Evolutionary conservation across 23 tunicate species (phyloP).

Genomic region (Trididemnum nubilum): DNA sequence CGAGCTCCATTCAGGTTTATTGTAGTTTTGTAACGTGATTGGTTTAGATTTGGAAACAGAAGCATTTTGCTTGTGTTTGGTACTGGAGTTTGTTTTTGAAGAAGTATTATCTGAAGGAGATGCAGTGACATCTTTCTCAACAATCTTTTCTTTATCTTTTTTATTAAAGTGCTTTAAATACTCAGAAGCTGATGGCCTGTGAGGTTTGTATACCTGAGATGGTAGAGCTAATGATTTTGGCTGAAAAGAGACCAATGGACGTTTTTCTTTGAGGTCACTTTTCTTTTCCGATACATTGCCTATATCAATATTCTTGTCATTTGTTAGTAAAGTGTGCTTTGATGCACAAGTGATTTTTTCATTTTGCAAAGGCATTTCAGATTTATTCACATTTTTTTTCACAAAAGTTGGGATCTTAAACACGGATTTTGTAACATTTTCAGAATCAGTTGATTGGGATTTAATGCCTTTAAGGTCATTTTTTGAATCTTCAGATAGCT

Average conservation of each 20-base stretch:
- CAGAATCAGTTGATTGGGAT: too few relatives aligned
- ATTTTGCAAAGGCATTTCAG: not conserved
- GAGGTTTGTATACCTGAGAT: slow-evolving; percentile 58
- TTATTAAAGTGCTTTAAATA: slow-evolving; percentile 30
- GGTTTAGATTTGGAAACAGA: slow-evolving; percentile 23
- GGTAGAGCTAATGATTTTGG: slow-evolving; percentile 27
- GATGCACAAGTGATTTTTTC: not conserved
- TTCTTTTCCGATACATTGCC: too few relatives aligned
- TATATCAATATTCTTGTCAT: not conserved
- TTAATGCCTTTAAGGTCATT: too few relatives aligned
- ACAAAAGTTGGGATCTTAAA: not conserved
- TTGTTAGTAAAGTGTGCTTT: not conserved
- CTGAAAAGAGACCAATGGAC: slow-evolving; percentile 29
- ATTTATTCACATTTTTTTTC: not conserved
- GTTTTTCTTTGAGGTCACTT: not conserved
- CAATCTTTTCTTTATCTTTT: slow-evolving; percentile 4
- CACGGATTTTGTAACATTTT: too few relatives aligned
- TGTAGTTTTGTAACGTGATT: slow-evolving; percentile 60
- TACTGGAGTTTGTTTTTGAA: not conserved
- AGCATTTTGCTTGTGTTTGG: not conserved
- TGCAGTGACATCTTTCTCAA: slow-evolving; percentile 1
- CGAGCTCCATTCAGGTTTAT: slow-evolving; percentile 62
- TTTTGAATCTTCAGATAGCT: too few relatives aligned
- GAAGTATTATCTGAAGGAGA: not conserved
- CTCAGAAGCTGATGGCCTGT: slow-evolving; percentile 49